Conservation (phyloP, 1,140 invertebrate genomes). For the Gerris buenoi region DNA sequence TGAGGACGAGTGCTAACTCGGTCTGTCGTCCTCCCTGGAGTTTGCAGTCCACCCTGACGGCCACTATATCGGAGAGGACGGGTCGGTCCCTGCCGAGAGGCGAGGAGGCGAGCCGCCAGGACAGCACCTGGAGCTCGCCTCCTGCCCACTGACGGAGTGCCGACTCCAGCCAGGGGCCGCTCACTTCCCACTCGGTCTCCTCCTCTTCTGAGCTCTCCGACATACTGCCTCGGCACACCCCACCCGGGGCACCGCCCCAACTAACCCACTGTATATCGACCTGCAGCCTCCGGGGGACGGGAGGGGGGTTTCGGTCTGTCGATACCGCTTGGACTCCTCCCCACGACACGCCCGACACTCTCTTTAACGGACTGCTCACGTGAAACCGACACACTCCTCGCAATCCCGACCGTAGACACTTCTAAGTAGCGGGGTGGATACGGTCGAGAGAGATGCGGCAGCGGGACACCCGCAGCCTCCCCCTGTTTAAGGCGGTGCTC, state of each 20-base stretch:
- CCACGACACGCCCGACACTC: too few relatives aligned
- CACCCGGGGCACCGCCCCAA: not conserved
- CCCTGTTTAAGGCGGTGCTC: too few relatives aligned
- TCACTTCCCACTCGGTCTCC: constrained; percentile 1
- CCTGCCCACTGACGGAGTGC: constrained; percentile 1
- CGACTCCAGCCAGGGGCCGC: constrained; percentile 1
- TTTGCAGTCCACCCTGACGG: constrained; percentile 37
- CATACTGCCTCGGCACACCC: constrained; percentile 25
- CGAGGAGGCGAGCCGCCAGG: constrained; percentile 25
- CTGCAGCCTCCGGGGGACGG: too few relatives aligned
- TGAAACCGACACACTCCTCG: too few relatives aligned
- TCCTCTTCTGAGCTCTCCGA: constrained; percentile 20
- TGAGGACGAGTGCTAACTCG: constrained; percentile 37
- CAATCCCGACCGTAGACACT: too few relatives aligned
- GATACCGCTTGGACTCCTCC: too few relatives aligned
- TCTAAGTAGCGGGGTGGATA: too few relatives aligned
- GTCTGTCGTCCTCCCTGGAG: constrained; percentile 25
- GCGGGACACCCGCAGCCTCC: too few relatives aligned
- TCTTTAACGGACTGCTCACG: too few relatives aligned
- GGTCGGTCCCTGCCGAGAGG: constrained; percentile 43
- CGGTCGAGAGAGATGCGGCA: too few relatives aligned
- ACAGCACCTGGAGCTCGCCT: constrained; percentile 2
- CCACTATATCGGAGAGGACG: constrained; percentile 44
- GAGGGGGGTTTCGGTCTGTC: too few relatives aligned
- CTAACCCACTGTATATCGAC: not conserved